These are phyloP conservation scores for Cheiracanthium punctorium DNA, from an alignment of 2,888 invertebrate genomes.

Conservation along the genomic window DNA sequence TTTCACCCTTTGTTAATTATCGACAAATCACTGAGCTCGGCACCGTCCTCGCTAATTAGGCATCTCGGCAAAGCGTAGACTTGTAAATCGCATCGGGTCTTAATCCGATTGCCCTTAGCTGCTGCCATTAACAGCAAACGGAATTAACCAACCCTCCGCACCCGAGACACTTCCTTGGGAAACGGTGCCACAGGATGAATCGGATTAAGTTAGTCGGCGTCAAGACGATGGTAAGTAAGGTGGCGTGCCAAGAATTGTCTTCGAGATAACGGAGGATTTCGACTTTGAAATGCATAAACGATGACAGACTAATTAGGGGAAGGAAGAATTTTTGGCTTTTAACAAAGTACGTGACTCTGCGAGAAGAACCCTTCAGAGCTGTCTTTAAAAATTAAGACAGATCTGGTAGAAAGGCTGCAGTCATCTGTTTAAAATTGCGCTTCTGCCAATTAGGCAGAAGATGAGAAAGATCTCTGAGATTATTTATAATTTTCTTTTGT, in stretches of 20 bases:
- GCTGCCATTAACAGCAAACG: constrained; percentile 12
- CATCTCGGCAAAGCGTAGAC: not conserved
- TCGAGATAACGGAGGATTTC: not conserved
- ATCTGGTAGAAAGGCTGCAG: too few species aligned
- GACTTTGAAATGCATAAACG: not conserved
- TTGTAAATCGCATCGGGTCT: not conserved
- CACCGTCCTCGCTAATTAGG: constrained; percentile 30
- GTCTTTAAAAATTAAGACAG: too few species aligned
- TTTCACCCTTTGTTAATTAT: constrained; percentile 40
- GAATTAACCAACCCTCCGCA: constrained; percentile 5
- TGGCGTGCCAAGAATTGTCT: not conserved
- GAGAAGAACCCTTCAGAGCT: too few species aligned
- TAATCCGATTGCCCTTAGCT: constrained; percentile 33
- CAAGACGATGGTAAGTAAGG: not conserved
- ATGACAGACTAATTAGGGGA: not conserved
- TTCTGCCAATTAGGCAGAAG: too few species aligned
- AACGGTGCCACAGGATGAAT: not conserved
- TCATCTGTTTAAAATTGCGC: too few species aligned
- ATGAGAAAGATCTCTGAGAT: too few species aligned
- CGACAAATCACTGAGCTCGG: not conserved
- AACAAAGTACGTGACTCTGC: too few species aligned
- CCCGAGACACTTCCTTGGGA: not conserved
- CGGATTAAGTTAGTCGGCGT: not conserved
- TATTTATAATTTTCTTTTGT: too few species aligned
- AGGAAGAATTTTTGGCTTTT: not conserved